Conservation (phyloP, 2,888 invertebrate species). For the Cataglyphis albicans region DNA sequence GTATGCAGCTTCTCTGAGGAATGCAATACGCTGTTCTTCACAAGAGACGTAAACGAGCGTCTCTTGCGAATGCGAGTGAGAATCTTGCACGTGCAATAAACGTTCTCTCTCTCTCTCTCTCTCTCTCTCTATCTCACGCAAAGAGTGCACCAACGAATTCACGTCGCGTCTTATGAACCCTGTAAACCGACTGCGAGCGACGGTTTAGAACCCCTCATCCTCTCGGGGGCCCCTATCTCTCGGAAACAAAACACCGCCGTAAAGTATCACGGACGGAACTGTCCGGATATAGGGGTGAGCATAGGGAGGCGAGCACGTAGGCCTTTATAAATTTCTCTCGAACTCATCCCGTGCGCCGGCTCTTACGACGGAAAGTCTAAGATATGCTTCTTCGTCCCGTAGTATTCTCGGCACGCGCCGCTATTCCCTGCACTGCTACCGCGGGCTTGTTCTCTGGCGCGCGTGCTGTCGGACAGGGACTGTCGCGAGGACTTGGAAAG, state of each 20-base stretch:
- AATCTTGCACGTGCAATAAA: constrained; percentile 74
- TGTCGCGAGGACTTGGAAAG: constrained; percentile 60
- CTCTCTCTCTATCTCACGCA: background rate
- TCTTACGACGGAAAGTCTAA: constrained; percentile 46
- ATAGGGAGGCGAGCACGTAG: constrained; percentile 76
- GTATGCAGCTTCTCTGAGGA: constrained; percentile 47
- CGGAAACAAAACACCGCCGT: constrained; percentile 80
- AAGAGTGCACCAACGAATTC: constrained; percentile 71
- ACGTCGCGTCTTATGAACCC: constrained; percentile 80
- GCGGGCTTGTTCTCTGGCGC: constrained; percentile 62
- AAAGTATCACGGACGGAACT: constrained; percentile 74
- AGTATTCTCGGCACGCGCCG: constrained; percentile 82
- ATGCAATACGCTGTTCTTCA: constrained; percentile 70
- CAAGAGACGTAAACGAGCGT: constrained; percentile 70
- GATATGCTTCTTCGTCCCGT: constrained; percentile 75
- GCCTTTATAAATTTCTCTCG: constrained; percentile 84
- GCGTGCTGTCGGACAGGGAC: constrained; percentile 61
- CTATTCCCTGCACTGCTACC: constrained; percentile 68
- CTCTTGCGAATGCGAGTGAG: constrained; percentile 59
- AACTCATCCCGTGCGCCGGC: constrained; percentile 68
- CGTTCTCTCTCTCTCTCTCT: constrained; percentile 32
- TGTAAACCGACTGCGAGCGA: constrained; percentile 83
- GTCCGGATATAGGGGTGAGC: constrained; percentile 54
- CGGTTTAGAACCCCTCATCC: constrained; percentile 76
- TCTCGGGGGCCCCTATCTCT: constrained; percentile 52